Evolutionary conservation across 2,113 vertebrate species (phyloP).

Genomic region (Maccullochella peelii): DNA sequence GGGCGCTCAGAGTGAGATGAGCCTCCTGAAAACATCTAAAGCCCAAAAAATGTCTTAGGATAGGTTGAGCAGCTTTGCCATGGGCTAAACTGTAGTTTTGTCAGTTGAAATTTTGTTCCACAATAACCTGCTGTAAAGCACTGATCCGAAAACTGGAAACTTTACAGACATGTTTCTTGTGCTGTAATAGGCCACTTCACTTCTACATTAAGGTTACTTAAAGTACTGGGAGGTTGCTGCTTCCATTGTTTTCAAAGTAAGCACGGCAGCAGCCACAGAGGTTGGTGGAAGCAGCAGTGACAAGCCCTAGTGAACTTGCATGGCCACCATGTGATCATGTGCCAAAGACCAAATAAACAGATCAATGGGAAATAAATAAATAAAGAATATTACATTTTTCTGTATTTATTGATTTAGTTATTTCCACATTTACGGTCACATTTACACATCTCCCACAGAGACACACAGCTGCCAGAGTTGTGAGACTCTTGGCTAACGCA

Average conservation of each 20-base stretch:
- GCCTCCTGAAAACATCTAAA: slow-evolving; percentile 22
- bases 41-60: neutral
- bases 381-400: no score
- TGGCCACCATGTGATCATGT: neutral
- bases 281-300: no score
- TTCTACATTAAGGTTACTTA: neutral
- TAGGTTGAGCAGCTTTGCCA: neutral
- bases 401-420: neutral
- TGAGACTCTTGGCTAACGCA: neutral
- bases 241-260: neutral
- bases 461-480: neutral
- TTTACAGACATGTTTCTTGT: neutral
- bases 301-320: neutral
- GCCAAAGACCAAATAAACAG: no score
- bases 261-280: neutral
- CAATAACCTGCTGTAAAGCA: neutral
- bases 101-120: neutral
- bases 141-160: neutral
- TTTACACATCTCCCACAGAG: neutral
- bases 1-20: slow-evolving; percentile 21
- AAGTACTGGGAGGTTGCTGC: neutral
- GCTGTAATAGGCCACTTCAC: neutral
- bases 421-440: neutral
- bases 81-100: neutral
- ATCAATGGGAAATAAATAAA: neutral